These are phyloP conservation scores for Heteromurus nitidus DNA, from an alignment of 2,888 invertebrate genomes.

Conservation along the genomic window DNA sequence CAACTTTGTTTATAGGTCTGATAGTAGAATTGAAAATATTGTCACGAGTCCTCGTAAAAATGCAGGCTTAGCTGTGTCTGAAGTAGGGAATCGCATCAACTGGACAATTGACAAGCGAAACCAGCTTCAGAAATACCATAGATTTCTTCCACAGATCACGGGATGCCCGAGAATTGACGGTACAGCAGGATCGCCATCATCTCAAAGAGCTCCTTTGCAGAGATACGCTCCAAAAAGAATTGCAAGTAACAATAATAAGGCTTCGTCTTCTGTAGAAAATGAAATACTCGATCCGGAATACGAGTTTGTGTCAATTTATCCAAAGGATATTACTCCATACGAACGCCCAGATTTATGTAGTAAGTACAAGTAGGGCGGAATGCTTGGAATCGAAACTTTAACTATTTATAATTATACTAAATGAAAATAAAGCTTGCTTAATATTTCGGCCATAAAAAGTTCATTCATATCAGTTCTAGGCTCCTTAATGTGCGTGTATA, in stretches of 20 bases:
- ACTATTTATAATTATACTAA: too few relatives aligned
- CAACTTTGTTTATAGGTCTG: too few relatives aligned
- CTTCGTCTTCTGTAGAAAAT: not conserved
- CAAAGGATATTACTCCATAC: slow-evolving; percentile 39
- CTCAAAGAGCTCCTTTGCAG: not conserved
- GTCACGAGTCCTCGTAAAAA: slow-evolving; percentile 34
- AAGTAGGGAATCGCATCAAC: slow-evolving; percentile 30
- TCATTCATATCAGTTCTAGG: too few relatives aligned
- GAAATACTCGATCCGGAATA: slow-evolving; percentile 31
- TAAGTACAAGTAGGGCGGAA: too few relatives aligned
- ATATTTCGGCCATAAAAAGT: too few relatives aligned
- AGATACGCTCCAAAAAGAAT: not conserved
- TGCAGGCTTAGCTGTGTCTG: slow-evolving; percentile 42
- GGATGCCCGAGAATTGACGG: not conserved
- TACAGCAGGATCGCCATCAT: not conserved
- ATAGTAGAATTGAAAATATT: slow-evolving; percentile 26
- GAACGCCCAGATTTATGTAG: slow-evolving; percentile 10
- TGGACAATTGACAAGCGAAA: slow-evolving; percentile 38
- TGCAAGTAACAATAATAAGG: not conserved
- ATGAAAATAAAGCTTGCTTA: too few relatives aligned
- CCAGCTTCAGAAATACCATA: slow-evolving; percentile 21
- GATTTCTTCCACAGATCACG: slow-evolving; percentile 32
- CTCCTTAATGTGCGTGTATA: too few relatives aligned
- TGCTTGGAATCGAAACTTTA: too few relatives aligned
- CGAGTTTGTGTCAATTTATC: slow-evolving; percentile 24